Base-by-base conservation (phyloP, 2,113 vertebrate species). In the Nycticebus coucang region DNA sequence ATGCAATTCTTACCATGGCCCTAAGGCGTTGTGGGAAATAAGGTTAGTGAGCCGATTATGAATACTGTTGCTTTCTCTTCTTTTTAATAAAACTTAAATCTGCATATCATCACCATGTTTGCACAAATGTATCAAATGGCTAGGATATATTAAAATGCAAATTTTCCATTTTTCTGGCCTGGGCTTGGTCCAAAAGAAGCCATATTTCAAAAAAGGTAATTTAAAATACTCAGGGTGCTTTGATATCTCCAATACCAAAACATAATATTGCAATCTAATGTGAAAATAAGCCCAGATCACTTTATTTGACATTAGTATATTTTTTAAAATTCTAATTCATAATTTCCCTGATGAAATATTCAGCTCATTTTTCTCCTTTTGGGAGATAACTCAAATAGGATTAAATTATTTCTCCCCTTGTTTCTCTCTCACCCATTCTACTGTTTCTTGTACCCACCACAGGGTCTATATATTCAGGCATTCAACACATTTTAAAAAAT, bases 11-110 rank as follows among this genome's bases (percentile, higher is more conserved):
- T 68, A 57, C 2, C 26, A 21, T 28, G 81, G 17, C 15, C 57
- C 37, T 80, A 5, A 50, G 45, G 64, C n/a, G n/a, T 2, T 28
- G n/a, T 59, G 33, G 28, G 37, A 93, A 72, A 15, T 21, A 77
- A 62, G 12, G 10, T 41, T 75, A 89, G 41, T 86, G 66, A 93
- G 64, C n/a, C 37, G 7, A 50, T 37, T 66, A 30, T 59, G 28
- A 91, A 50, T 41, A 60, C 13, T 21, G 33, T 75, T 81, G 74
- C 41, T 68, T 68, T 86, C 66, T 89, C 4, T 85, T 92, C 55
- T 84, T 93, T 86, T 81, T 28, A 92, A 71, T 85, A 55, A 80
- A 74, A 60, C 18, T 75, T 50, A 75, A 89, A 55, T 80, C 22
- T 80, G n/a, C 30, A 64, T 77, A 30, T 77, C 33, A 78, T 78